Evolutionary conservation across 2,888 invertebrate species (phyloP), one percentile per base, ranked within the genome.

Genomic region (Crioceris asparagi): DNA sequence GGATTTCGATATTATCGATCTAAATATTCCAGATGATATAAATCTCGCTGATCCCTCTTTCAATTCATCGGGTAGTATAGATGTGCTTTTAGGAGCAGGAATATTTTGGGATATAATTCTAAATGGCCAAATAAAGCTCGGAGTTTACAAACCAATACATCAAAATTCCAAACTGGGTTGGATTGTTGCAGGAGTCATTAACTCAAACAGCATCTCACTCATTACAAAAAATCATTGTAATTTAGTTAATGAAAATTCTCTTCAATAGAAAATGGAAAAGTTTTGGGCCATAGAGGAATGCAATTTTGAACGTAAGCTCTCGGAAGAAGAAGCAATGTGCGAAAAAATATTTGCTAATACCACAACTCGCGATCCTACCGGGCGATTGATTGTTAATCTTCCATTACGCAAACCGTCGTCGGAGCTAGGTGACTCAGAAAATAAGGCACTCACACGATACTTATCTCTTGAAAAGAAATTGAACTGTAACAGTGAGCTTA

Each of bases 221-320:
- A 3, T 34, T 14, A 2, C 15, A 18, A 12, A n/a, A 18, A 12
- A 31, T 16, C 10, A 17, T 6, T n/a, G n/a, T n/a, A n/a, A n/a
- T n/a, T n/a, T n/a, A n/a, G n/a, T n/a, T n/a, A 25, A 10, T 11
- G 15, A 10, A 27, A 11, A n/a, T 3, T 11, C 16, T 17, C n/a
- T 16, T 14, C 11, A 17, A 27, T 5, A 19, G 3, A 17, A 34
- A 4, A 25, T 17, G 17, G 12, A 19, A 25, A 17, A 32, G 17
- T 44, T 44, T 29, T 41, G 35, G 32, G 29, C 34, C 17, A 14
- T 43, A 11, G 42, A 42, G n/a, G 38, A 43, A 21, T 21, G 31
- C 4, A 34, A 27, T 0, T 2, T 16, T 3, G 14, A 18, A 17
- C 33, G 35, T 8, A 6, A 8, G 15, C 12, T 34, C 3, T 27